A percentile compares a stretch with the other conserved stretches of the same genome.
Conservation (phyloP, 1,140 invertebrate species). For the Euwallacea fornicatus region DNA sequence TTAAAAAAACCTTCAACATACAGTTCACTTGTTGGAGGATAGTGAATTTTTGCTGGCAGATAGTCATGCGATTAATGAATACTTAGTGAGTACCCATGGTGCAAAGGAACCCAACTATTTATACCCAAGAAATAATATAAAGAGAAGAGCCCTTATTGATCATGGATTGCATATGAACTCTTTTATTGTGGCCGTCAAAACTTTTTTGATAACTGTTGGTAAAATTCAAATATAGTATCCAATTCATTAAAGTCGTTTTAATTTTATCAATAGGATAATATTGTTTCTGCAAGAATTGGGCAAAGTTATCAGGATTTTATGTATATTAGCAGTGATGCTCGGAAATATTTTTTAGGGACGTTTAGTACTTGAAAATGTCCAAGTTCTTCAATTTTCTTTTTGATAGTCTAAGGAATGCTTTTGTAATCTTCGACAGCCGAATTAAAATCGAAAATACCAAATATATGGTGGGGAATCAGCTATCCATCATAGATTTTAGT, state of each 20-base stretch:
- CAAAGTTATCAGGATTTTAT: too few species aligned
- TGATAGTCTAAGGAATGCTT: conserved; percentile 27
- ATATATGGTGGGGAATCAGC: conserved; percentile 35
- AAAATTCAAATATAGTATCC: neutral
- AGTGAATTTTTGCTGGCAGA: conserved; percentile 62
- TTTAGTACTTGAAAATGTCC: neutral
- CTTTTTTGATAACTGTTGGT: conserved; percentile 32
- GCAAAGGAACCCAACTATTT: conserved; percentile 55
- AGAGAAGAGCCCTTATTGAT: conserved; percentile 59
- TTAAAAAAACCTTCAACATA: conserved; percentile 66
- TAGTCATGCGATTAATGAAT: conserved; percentile 63
- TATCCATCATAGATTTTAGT: conserved; percentile 42
- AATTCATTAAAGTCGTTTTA: neutral
- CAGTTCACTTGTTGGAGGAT: conserved; percentile 68
- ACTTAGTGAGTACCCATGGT: conserved; percentile 61
- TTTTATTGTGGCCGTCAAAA: conserved; percentile 56
- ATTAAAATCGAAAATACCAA: conserved; percentile 26
- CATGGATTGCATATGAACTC: conserved; percentile 57
- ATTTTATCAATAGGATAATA: neutral
- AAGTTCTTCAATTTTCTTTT: neutral
- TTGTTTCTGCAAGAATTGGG: too few species aligned
- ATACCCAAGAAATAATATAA: conserved; percentile 58
- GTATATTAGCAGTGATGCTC: neutral
- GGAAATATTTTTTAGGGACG: conserved; percentile 15
- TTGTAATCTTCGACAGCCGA: conserved; percentile 31